A percentile compares a stretch with the other conserved stretches of the same genome.
phyloP scores from a whole-genome alignment of 2,797 vertebrate genomes.

The Astyanax mexicanus region DNA sequence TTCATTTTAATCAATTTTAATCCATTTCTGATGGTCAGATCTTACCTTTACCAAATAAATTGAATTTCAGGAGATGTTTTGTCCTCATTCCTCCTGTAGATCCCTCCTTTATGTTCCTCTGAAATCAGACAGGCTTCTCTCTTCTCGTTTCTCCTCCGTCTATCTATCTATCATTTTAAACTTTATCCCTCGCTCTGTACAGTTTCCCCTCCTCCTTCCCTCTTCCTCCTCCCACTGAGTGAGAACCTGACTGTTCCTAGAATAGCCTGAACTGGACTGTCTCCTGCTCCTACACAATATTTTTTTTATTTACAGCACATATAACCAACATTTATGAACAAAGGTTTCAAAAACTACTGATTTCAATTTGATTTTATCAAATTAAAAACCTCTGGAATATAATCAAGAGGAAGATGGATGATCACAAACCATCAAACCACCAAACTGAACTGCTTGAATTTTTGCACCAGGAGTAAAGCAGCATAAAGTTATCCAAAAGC shows the following conservation, averaged over 20 bases:
- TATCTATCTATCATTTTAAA: neutral
- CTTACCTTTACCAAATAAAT: constrained; percentile 31
- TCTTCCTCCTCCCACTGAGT: constrained; percentile 7
- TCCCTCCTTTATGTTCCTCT: neutral
- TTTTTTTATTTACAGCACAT: too few species aligned
- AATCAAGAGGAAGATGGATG: too few species aligned
- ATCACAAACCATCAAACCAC: too few species aligned
- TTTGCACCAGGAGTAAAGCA: too few species aligned
- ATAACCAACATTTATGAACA: too few species aligned
- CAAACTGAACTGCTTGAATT: too few species aligned
- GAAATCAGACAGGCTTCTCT: neutral
- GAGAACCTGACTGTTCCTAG: neutral
- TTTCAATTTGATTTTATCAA: too few species aligned
- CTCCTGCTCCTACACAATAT: neutral
- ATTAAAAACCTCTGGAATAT: too few species aligned
- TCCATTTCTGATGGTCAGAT: too few species aligned
- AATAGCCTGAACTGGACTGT: neutral
- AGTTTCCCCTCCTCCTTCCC: constrained; percentile 36
- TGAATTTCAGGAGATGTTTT: constrained; percentile 8
- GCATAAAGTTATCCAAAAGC: too few species aligned
- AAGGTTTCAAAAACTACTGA: too few species aligned
- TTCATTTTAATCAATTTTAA: too few species aligned
- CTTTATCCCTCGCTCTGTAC: constrained; percentile 43
- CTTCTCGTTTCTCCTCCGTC: constrained; percentile 12
- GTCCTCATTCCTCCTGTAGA: constrained; percentile 25